These are phyloP conservation scores for Labia minor DNA, from an alignment of 2,888 invertebrate species.

Conservation along the genomic window DNA sequence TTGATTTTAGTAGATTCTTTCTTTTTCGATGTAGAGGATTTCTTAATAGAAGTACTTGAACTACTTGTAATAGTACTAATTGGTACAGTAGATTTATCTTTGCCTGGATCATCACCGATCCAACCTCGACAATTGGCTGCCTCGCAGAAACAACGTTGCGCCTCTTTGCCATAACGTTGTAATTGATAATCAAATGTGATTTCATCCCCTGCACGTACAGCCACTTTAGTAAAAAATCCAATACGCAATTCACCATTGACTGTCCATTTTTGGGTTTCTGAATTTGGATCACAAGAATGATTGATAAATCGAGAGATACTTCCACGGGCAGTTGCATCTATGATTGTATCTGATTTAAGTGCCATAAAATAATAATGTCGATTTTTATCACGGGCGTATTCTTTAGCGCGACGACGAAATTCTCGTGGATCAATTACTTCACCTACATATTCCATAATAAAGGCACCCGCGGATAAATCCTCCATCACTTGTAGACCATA, in stretches of 20 bases:
- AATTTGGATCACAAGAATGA: conserved; percentile 97
- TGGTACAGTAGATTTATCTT: conserved; percentile 34
- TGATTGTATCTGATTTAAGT: conserved; percentile 80
- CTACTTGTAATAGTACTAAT: conserved; percentile 21
- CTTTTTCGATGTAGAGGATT: neutral
- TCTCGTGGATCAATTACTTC: conserved; percentile 87
- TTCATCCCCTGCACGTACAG: conserved; percentile 79
- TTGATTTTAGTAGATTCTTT: conserved; percentile 26
- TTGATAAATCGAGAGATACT: conserved; percentile 96
- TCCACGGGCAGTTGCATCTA: conserved; percentile 93
- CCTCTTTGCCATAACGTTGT: conserved; percentile 90
- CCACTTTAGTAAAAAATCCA: conserved; percentile 87
- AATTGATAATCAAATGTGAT: conserved; percentile 98
- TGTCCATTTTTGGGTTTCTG: conserved; percentile 97
- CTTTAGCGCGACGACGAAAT: conserved; percentile 76
- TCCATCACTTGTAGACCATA: conserved; percentile 75
- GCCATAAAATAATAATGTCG: conserved; percentile 98
- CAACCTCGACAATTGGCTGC: conserved; percentile 82
- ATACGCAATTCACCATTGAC: conserved; percentile 86
- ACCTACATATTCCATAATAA: conserved; percentile 97
- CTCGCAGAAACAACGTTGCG: conserved; percentile 92
- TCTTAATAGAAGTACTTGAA: neutral
- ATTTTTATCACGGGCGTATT: conserved; percentile 81
- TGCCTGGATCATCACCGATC: conserved; percentile 83
- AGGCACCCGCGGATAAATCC: conserved; percentile 72